These are phyloP conservation scores for Lycia hirtaria DNA, from an alignment of 2,888 invertebrate genomes.

Conservation along the genomic window DNA sequence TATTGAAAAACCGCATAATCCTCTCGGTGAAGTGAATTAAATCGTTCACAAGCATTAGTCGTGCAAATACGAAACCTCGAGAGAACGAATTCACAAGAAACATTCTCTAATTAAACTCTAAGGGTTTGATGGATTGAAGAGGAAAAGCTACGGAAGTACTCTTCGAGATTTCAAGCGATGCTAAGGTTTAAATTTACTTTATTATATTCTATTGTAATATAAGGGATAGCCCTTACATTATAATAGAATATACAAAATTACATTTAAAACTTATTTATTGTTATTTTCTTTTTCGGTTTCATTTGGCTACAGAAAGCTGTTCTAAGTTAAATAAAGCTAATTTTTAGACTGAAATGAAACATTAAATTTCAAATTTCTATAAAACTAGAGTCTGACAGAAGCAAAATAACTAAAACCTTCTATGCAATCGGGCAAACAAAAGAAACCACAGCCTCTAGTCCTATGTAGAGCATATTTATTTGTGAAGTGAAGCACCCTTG, in stretches of 20 bases:
- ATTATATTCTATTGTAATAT: too few species aligned
- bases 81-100: background rate
- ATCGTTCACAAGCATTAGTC: slow-evolving; percentile 4
- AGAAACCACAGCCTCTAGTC: background rate
- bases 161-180: background rate
- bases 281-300: too few species aligned
- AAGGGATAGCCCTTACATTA: too few species aligned
- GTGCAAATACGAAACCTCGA: background rate
- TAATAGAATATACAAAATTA: too few species aligned
- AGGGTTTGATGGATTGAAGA: slow-evolving; percentile 11
- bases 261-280: too few species aligned
- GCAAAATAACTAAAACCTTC: background rate
- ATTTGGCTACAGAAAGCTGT: too few species aligned
- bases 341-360: too few species aligned
- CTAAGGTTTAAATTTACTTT: background rate
- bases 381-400: too few species aligned
- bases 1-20: background rate
- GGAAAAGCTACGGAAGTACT: background rate
- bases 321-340: too few species aligned
- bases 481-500: slow-evolving; percentile 1
- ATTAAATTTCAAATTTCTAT: too few species aligned
- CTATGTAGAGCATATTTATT: background rate
- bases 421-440: background rate
- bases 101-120: slow-evolving; percentile 12
- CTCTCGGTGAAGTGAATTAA: slow-evolving; percentile 14